Evolutionary conservation across 2,797 vertebrate genomes (phyloP).

Genomic region (Mycteria americana): DNA sequence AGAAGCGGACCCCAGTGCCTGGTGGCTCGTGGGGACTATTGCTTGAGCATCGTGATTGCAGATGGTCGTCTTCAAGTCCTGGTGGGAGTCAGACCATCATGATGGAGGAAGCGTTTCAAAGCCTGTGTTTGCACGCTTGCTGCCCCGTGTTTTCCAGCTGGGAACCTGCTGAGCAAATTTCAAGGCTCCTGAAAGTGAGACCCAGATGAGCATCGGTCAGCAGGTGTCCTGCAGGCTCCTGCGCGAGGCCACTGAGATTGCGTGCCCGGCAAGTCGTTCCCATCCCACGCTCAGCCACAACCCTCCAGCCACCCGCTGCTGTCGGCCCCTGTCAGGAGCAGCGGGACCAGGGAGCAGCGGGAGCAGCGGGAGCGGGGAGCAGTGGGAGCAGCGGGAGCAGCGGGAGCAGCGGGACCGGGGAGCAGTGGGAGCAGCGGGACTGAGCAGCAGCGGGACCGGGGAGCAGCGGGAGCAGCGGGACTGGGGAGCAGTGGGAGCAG

Average conservation of each 20-base stretch:
- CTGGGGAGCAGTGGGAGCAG: no score
- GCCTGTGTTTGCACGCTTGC: background rate
- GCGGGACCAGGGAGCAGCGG: background rate
- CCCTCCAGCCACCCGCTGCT: background rate
- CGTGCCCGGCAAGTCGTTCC: background rate
- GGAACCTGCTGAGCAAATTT: background rate
- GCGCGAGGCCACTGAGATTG: fast-evolving
- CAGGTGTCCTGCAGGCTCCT: background rate
- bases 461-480: background rate
- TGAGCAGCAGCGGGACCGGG: no score
- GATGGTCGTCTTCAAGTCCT: fast-evolving
- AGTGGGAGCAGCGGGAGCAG: no score
- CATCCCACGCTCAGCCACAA: fast-evolving
- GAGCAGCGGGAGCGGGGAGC: no score
- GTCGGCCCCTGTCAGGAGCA: fast-evolving
- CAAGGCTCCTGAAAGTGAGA: background rate
- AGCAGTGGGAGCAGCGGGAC: no score
- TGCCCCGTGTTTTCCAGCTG: background rate
- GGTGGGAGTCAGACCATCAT: fast-evolving
- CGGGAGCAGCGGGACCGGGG: no score
- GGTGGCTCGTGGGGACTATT: fast-evolving
- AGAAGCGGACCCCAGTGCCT: fast-evolving
- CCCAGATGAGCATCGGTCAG: background rate
- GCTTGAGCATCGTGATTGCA: background rate
- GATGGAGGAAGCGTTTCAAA: background rate